phyloP scores from a whole-genome alignment of 2,113 vertebrate species.

The Motacilla alba region DNA sequence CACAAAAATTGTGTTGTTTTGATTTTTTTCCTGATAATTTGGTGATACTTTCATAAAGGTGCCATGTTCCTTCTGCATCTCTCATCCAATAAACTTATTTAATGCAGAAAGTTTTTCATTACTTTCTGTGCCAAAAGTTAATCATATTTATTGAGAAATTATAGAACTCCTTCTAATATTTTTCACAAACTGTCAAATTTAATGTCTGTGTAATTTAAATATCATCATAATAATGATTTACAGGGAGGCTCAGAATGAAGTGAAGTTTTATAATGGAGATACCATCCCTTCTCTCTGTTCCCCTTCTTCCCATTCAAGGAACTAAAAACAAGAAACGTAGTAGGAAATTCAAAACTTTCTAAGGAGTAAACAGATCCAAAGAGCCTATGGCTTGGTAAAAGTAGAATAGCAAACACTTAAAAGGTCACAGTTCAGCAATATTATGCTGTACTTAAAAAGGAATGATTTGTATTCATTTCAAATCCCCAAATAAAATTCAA shows the following conservation, averaged over 20 bases:
- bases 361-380: background rate
- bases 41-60: background rate
- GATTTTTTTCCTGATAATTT: background rate
- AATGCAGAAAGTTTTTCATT: background rate
- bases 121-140: background rate
- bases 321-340: background rate
- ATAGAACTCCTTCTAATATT: background rate
- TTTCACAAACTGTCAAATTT: background rate
- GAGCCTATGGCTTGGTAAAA: background rate
- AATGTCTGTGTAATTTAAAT: background rate
- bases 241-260: background rate
- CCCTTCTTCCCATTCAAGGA: background rate
- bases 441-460: background rate
- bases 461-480: background rate
- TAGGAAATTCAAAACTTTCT: background rate
- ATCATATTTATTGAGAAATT: background rate
- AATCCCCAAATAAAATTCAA: background rate
- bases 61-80: background rate
- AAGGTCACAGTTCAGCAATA: background rate
- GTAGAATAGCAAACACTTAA: background rate
- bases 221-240: background rate
- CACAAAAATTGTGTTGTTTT: background rate
- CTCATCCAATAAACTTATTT: background rate
- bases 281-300: background rate
- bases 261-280: background rate